Percentiles rank a stretch among this genome's conserved stretches.
Evolutionary conservation across 2,888 invertebrate species (phyloP).

Genomic region (Dynastes hyllus): DNA sequence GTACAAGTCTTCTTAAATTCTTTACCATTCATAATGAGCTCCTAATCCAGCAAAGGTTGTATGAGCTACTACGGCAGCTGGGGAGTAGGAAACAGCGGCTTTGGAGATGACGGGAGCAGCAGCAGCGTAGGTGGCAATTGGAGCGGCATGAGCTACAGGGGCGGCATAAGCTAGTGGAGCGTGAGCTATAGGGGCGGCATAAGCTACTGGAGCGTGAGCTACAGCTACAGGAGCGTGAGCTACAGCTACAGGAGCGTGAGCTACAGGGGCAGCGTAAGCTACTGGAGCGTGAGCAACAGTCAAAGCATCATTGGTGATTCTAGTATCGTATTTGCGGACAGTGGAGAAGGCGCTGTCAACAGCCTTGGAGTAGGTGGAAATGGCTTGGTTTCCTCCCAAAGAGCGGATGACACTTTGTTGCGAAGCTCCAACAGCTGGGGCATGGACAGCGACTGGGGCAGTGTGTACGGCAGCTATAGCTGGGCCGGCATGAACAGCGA

Average conservation of each 20-base stretch:
- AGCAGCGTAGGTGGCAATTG: slow-evolving; percentile 60
- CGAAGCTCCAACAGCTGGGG: slow-evolving; percentile 70
- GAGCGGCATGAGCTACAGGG: slow-evolving; percentile 57
- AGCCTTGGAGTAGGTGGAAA: slow-evolving; percentile 76
- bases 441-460: slow-evolving; percentile 61
- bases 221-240: slow-evolving; percentile 60
- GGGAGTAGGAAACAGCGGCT: slow-evolving; percentile 73
- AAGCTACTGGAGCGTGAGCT: slow-evolving; percentile 58
- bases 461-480: slow-evolving; percentile 59
- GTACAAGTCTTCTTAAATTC: slow-evolving; percentile 9
- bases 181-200: slow-evolving; percentile 58
- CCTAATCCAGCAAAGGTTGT: slow-evolving; percentile 78
- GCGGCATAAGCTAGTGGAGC: slow-evolving; percentile 61
- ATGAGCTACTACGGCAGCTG: slow-evolving; percentile 78
- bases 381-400: slow-evolving; percentile 73
- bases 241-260: slow-evolving; percentile 63
- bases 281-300: slow-evolving; percentile 72
- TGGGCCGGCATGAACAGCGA: slow-evolving; percentile 62
- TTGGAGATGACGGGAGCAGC: slow-evolving; percentile 59
- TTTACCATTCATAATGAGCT: slow-evolving; percentile 79
- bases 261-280: slow-evolving; percentile 69
- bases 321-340: slow-evolving; percentile 76
- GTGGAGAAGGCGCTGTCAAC: slow-evolving; percentile 77
- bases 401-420: slow-evolving; percentile 76
- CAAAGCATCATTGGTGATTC: slow-evolving; percentile 74